These are phyloP conservation scores for Mythimna loreyi DNA, from an alignment of 2,888 invertebrate genomes.

Conservation along the genomic window DNA sequence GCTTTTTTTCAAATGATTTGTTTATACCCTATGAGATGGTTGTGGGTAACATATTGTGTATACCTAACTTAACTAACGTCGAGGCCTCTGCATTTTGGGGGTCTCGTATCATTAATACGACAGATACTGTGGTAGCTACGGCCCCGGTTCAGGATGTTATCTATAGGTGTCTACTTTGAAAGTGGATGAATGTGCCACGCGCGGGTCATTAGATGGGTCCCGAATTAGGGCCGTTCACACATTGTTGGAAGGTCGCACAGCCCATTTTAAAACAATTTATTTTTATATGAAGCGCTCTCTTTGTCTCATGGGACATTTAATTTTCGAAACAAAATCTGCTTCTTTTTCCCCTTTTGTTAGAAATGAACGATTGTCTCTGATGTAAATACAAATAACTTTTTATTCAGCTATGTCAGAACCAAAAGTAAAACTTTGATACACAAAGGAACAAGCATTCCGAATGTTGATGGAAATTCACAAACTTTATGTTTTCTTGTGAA, in stretches of 20 bases:
- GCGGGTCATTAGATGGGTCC: slow-evolving; percentile 46
- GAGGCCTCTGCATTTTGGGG: too few species aligned
- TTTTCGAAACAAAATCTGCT: slow-evolving; percentile 40
- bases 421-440: slow-evolving; percentile 49
- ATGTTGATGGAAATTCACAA: slow-evolving; percentile 51
- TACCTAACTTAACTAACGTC: too few species aligned
- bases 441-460: slow-evolving; percentile 49
- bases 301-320: slow-evolving; percentile 32
- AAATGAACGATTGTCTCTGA: slow-evolving; percentile 44
- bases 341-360: slow-evolving; percentile 28
- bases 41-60: too few species aligned
- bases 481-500: slow-evolving; percentile 51
- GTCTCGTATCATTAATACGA: too few species aligned
- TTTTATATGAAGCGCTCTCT: slow-evolving; percentile 35
- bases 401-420: slow-evolving; percentile 50
- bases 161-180: neutral
- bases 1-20: too few species aligned
- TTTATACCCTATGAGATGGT: too few species aligned
- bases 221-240: slow-evolving; percentile 39
- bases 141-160: too few species aligned
- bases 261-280: slow-evolving; percentile 44
- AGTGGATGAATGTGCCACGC: slow-evolving; percentile 1
- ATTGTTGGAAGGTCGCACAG: slow-evolving; percentile 21
- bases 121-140: too few species aligned
- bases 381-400: slow-evolving; percentile 55